Evolutionary conservation across 2,888 invertebrate genomes (phyloP).

Genomic region (Chesias legatella): DNA sequence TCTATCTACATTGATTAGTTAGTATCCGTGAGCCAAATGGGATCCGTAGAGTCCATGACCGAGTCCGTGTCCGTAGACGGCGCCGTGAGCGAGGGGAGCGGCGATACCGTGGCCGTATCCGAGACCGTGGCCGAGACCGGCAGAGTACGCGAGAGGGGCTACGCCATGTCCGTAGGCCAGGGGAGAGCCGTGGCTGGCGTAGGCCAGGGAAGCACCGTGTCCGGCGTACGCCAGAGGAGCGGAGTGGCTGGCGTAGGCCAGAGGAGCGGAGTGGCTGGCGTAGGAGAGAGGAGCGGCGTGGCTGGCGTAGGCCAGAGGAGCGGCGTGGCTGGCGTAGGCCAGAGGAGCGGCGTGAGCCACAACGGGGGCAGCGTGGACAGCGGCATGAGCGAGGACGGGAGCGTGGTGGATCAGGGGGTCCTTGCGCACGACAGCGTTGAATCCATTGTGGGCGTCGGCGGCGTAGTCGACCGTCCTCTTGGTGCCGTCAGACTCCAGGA

Average conservation of each 20-base stretch:
- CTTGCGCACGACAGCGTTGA: conserved; percentile 79
- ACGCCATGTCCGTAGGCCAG: conserved; percentile 25
- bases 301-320: conserved; percentile 37
- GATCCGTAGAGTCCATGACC: conserved; percentile 40
- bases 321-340: conserved; percentile 31
- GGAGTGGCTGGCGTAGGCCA: conserved; percentile 33
- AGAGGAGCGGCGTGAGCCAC: conserved; percentile 41
- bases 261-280: conserved; percentile 35
- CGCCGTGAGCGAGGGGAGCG: conserved; percentile 37
- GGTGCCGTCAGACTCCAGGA: conserved; percentile 81
- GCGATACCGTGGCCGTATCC: conserved; percentile 38
- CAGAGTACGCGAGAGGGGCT: conserved; percentile 32
- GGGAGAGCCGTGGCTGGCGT: conserved; percentile 34
- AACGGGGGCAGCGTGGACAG: conserved; percentile 33
- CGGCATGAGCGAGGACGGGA: conserved; percentile 46
- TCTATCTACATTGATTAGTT: conserved; percentile 27
- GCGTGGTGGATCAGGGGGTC: conserved; percentile 59
- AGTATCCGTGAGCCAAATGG: conserved; percentile 40
- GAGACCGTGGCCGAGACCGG: conserved; percentile 34
- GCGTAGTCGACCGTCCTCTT: conserved; percentile 83
- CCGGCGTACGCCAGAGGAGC: conserved; percentile 33
- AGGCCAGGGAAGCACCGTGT: conserved; percentile 33
- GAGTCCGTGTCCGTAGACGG: conserved; percentile 33
- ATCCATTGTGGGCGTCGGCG: conserved; percentile 75
- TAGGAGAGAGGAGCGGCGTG: conserved; percentile 38